Evolutionary conservation across 2,888 invertebrate genomes (phyloP).

Genomic region (Trachelus tabidus): DNA sequence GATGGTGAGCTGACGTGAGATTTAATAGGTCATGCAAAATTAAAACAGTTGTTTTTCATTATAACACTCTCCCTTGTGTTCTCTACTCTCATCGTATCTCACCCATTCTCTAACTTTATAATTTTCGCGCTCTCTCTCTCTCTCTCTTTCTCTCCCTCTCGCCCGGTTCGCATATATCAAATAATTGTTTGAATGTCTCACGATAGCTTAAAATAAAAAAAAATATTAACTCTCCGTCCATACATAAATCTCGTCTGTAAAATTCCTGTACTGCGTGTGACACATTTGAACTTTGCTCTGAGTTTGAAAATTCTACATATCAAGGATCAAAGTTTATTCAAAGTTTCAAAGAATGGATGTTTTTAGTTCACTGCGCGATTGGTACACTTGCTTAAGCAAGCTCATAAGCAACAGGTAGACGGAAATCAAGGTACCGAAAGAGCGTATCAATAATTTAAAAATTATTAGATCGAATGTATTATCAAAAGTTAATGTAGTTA

Average conservation of each 20-base stretch:
- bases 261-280: no score
- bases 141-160: background rate
- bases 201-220: background rate
- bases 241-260: no score
- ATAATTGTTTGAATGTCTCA: background rate
- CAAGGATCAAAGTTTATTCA: background rate
- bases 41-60: slow-evolving; percentile 3
- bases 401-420: background rate
- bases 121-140: background rate
- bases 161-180: background rate
- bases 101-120: background rate
- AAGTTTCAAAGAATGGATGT: background rate
- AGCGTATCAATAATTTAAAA: background rate
- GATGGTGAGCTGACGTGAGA: background rate
- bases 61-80: background rate
- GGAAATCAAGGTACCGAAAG: background rate
- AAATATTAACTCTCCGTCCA: background rate
- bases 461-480: background rate
- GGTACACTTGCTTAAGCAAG: background rate
- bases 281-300: background rate
- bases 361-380: background rate
- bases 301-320: background rate
- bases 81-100: background rate
- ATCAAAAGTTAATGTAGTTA: background rate
- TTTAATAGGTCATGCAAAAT: slow-evolving; percentile 10